Percentiles rank a stretch among this genome's conserved stretches.
Conservation (phyloP, 2,113 vertebrate genomes). For the Cervus canadensis region DNA sequence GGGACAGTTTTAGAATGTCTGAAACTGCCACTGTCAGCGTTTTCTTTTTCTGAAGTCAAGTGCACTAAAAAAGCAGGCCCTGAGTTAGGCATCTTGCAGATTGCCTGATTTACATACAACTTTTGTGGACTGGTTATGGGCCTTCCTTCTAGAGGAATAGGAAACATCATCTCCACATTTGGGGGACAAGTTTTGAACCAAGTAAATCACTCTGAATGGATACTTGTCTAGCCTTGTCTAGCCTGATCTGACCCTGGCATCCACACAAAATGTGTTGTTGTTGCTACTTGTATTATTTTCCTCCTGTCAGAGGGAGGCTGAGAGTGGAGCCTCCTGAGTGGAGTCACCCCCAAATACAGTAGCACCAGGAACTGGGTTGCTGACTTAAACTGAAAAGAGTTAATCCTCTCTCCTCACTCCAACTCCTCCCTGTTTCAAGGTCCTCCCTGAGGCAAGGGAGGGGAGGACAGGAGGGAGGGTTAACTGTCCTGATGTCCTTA, state of each 20-base stretch:
- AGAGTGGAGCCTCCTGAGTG: neutral
- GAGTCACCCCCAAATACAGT: neutral
- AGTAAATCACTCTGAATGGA: neutral
- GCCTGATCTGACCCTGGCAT: neutral
- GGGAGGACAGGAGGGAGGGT: neutral
- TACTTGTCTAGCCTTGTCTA: no score
- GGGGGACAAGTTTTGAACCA: neutral
- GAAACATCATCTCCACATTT: neutral
- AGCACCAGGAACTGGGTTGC: neutral
- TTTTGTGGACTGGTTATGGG: neutral
- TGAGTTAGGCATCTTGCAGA: neutral
- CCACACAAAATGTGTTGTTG: accelerated
- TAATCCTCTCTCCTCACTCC: neutral
- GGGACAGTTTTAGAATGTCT: neutral
- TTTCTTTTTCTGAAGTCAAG: neutral
- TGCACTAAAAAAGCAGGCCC: neutral
- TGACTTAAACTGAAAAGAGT: neutral
- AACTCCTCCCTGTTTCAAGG: neutral
- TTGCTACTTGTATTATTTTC: neutral
- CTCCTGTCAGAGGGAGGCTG: neutral
- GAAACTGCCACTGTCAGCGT: neutral
- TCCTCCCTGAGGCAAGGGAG: neutral
- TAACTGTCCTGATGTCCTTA: neutral
- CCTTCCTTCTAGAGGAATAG: neutral
- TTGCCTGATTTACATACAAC: neutral